Evolutionary conservation across 2,797 vertebrate genomes (phyloP).

Genomic region (Falco peregrinus): DNA sequence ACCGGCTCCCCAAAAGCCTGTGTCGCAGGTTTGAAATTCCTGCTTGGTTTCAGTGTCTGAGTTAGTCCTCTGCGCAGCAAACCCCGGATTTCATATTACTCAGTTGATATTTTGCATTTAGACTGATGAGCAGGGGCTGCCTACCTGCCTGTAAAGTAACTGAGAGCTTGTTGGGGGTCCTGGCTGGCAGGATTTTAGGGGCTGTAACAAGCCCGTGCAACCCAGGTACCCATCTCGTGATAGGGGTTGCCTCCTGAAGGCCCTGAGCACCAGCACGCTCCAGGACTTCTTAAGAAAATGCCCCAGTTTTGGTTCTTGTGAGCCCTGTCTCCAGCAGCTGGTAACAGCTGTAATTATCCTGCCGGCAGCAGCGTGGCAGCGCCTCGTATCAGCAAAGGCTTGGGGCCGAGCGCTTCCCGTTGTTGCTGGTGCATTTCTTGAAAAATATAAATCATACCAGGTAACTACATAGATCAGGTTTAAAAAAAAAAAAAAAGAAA

Average conservation of each 20-base stretch:
- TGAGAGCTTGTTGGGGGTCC: not conserved
- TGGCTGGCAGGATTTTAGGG: not conserved
- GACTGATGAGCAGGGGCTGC: not conserved
- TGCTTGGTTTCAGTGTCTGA: not conserved
- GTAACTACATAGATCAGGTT: slow-evolving; percentile 42
- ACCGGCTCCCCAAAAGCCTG: accelerated
- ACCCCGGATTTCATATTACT: not conserved
- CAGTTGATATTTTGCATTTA: not conserved
- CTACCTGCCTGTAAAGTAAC: not conserved
- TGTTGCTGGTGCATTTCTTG: slow-evolving; percentile 33
- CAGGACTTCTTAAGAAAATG: not conserved
- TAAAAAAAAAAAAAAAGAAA: not conserved
- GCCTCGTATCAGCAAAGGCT: not conserved
- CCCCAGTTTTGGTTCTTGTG: not conserved
- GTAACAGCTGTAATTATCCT: not conserved
- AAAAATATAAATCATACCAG: slow-evolving; percentile 44
- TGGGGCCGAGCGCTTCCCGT: not conserved
- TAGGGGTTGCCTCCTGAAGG: not conserved
- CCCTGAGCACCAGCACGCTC: not conserved
- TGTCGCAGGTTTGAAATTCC: accelerated
- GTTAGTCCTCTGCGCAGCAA: not conserved
- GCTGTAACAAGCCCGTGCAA: not conserved
- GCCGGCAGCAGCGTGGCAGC: not conserved
- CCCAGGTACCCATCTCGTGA: accelerated
- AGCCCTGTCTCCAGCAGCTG: not conserved